These are phyloP conservation scores for Aspidapion aeneum DNA, from an alignment of 2,888 invertebrate genomes.

Conservation along the genomic window DNA sequence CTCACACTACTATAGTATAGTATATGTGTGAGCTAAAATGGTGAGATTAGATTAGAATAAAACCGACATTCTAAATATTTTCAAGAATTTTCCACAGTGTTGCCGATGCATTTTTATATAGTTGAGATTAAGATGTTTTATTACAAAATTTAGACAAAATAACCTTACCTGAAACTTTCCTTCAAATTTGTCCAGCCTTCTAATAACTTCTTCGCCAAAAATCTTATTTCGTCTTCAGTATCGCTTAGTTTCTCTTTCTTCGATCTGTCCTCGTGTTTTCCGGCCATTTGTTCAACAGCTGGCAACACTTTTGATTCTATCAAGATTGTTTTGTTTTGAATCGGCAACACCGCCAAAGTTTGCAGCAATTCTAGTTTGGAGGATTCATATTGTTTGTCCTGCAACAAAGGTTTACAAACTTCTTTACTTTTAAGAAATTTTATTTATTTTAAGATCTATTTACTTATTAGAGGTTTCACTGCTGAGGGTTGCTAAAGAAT, in stretches of 20 bases:
- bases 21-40: too few species aligned
- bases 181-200: constrained; percentile 72
- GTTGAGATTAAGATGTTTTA: too few species aligned
- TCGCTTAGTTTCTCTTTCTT: constrained; percentile 15
- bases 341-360: constrained; percentile 81
- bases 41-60: too few species aligned
- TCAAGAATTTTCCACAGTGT: too few species aligned
- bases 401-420: too few species aligned
- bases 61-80: too few species aligned
- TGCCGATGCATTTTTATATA: too few species aligned
- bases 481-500: not conserved
- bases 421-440: constrained; percentile 15
- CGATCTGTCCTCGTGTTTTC: constrained; percentile 20
- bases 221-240: constrained; percentile 52
- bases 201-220: constrained; percentile 61
- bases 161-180: constrained; percentile 78
- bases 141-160: too few species aligned
- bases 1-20: too few species aligned
- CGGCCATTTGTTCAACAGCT: constrained; percentile 82
- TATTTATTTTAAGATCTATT: not conserved
- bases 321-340: constrained; percentile 89
- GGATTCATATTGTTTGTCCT: not conserved
- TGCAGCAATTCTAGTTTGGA: constrained; percentile 69
- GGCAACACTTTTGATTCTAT: constrained; percentile 87
- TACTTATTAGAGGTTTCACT: too few species aligned